phyloP scores from a whole-genome alignment of 2,113 vertebrate species.

The Alouatta palliata region DNA sequence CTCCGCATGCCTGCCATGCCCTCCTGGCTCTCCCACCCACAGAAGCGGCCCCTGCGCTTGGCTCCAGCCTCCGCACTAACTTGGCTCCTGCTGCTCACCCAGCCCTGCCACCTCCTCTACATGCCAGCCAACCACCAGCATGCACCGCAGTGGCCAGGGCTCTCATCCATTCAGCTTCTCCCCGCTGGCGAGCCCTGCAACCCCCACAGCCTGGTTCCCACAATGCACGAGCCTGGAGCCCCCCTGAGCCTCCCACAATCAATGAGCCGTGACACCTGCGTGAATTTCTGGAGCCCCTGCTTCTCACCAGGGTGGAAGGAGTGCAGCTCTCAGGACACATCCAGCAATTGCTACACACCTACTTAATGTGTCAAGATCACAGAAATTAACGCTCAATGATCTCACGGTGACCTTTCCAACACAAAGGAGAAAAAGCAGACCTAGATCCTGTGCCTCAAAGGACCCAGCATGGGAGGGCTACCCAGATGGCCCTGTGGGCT shows the following conservation, averaged over 20 bases:
- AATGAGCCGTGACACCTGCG: neutral
- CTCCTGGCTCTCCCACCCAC: neutral
- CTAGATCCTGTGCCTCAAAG: neutral
- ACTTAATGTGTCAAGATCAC: neutral
- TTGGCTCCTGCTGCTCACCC: neutral
- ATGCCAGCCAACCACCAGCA: no score
- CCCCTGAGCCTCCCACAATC: neutral
- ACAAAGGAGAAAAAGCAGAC: neutral
- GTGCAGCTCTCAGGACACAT: neutral
- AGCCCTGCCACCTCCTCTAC: neutral
- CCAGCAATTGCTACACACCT: neutral
- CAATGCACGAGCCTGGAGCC: neutral
- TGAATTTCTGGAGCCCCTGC: neutral
- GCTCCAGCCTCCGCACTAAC: no score
- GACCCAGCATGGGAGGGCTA: neutral
- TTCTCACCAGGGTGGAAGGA: neutral
- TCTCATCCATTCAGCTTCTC: neutral
- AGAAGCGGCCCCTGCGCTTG: neutral
- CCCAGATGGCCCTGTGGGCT: neutral
- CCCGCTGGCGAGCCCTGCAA: neutral
- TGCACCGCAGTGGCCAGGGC: no score
- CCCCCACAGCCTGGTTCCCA: neutral
- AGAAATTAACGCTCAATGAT: neutral
- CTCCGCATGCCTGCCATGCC: neutral
- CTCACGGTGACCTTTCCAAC: neutral